Evolutionary conservation across 2,113 vertebrate species (phyloP), one percentile per base, ranked within the genome.

Genomic region (Sialia sialis): DNA sequence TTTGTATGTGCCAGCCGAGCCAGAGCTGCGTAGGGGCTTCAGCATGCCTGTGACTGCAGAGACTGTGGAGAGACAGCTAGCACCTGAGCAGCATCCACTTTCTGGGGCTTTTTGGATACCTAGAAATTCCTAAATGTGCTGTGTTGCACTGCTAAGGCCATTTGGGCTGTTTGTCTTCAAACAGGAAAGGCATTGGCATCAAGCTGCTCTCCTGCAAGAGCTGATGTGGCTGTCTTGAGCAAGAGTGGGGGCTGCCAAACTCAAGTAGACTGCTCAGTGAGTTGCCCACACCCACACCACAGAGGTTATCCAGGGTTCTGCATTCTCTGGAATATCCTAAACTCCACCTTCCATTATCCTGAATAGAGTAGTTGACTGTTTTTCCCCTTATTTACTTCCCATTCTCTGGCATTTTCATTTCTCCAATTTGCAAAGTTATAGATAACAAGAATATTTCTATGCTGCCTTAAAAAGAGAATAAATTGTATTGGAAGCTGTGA

Each of bases 251-350:
- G 49, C 77, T 16, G 18, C 39, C 5, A 38, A 93, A 85, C 21
- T 27, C 43, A 58, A 84, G 52, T 0, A 0, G n/a, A 38, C 74
- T 87, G 38, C n/a, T 55, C 27, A 41, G 11, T 62, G 34, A 84
- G 46, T 16, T 85, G 86, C 70, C 91, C 63, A 77, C 86, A 86
- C 76, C 80, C 96, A 80, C 51, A 90, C 32, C 29, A 69, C 5
- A 4, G 72, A 92, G 79, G 80, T 95, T 80, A 94, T 89, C 86
- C 80, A 89, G 32, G 38, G 52, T 95, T 90, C 84, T 70, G 60
- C 73, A 74, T 91, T 93, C 81, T 92, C 56, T 84, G 36, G 36
- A 60, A 63, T 75, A 78, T 56, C 52, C 69, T 73, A 82, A 51
- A 87, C 63, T 74, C 80, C 72, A 92, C 83, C 80, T 95, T 92